Percentiles rank a stretch among this genome's conserved stretches.
Conservation (phyloP, 2,113 vertebrate species). For the Hypanus sabinus region DNA sequence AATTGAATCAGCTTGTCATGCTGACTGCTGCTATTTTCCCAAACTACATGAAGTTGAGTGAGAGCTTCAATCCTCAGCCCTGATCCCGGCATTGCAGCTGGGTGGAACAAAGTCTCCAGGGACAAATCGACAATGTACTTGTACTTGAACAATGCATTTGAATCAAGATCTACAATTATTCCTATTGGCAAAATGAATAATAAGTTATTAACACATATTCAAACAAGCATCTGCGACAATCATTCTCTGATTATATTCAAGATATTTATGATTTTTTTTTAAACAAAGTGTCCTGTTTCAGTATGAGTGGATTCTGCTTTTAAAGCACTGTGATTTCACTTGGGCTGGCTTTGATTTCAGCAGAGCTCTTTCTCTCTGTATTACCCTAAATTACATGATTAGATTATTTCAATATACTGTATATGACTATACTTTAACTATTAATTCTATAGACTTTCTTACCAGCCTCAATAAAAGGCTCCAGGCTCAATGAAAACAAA, state of each 20-base stretch:
- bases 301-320: not conserved
- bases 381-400: not conserved
- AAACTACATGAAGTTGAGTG: constrained; percentile 43
- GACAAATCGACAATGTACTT: constrained; percentile 43
- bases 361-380: not conserved
- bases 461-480: not conserved
- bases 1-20: constrained; percentile 50
- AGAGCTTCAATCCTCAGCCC: constrained; percentile 39
- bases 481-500: not conserved
- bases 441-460: not conserved
- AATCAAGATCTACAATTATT: constrained; percentile 42
- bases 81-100: rapidly evolving
- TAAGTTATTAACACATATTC: not conserved
- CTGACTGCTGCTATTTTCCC: not conserved
- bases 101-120: not conserved
- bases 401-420: not conserved
- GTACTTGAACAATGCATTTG: constrained; percentile 47
- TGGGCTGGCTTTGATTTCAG: not conserved
- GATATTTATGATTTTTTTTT: too few relatives aligned
- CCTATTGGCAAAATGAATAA: not conserved
- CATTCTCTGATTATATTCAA: not conserved
- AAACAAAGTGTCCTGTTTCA: not conserved
- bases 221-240: not conserved
- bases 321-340: not conserved
- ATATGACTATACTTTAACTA: not conserved